Conservation (phyloP, 2,888 invertebrate genomes). For the Antheraea yamamai region DNA sequence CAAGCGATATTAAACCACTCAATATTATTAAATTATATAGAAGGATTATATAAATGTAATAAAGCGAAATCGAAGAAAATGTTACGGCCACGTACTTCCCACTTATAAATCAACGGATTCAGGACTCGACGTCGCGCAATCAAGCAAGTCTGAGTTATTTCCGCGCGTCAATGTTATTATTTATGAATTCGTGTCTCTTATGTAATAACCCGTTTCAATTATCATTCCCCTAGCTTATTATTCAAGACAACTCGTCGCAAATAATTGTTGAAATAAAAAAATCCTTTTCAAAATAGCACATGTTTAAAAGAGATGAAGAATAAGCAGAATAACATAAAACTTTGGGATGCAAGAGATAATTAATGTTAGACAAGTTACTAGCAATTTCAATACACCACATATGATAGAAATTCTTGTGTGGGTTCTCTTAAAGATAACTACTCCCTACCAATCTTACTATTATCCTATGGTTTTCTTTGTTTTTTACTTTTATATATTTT, state of each 20-base stretch:
- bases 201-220: neutral
- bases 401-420: too few species aligned
- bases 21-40: neutral
- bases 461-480: too few species aligned
- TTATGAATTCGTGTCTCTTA: neutral
- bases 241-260: neutral
- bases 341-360: too few species aligned
- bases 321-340: too few species aligned
- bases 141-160: slow-evolving; percentile 15
- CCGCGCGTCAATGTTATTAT: slow-evolving; percentile 6
- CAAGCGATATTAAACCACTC: neutral
- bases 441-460: too few species aligned
- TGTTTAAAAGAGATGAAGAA: too few species aligned
- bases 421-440: too few species aligned
- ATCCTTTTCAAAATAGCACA: too few species aligned
- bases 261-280: too few species aligned
- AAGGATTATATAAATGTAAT: neutral
- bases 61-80: neutral
- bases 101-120: slow-evolving; percentile 14
- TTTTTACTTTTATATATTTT: too few species aligned
- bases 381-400: too few species aligned
- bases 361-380: too few species aligned
- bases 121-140: slow-evolving; percentile 11
- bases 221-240: neutral
- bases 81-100: neutral